Evolutionary conservation across 2,888 invertebrate genomes (phyloP), one percentile per base, ranked within the genome.

Genomic region (Acrobeloides nanus): DNA sequence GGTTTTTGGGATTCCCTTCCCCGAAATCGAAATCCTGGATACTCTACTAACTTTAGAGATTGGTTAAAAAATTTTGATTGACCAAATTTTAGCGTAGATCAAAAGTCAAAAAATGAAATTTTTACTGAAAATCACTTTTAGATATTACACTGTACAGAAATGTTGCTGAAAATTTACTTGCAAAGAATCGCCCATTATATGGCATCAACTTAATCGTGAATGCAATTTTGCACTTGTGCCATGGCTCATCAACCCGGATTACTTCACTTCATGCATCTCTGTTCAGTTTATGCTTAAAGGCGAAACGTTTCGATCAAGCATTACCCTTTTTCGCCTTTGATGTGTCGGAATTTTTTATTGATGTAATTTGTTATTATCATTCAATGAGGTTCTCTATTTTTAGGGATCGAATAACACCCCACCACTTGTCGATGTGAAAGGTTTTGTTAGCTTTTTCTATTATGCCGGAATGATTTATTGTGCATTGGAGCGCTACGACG

Each of bases 391-490:
- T 7, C n/a, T 8, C 25, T 3, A 10, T 2, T 7, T 5, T 8
- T 12, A 43, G 43, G 38, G 18, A n/a, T 47, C 23, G 8, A 7
- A 15, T 15, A 23, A 5, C 6, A 7, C 23, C 34, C 12, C 34
- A 7, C n/a, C 40, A 12, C 12, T 10, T 7, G 5, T 41, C 6
- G 17, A 41, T 10, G 6, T 10, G 7, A 18, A 42, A 37, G 18
- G 18, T 42, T 34, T 43, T 17, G 17, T 54, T 4, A 25, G 51
- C 10, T 54, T 34, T 42, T 54, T 54, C 38, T 58, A 54, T 38
- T 59, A 59, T 29, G 55, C 56, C 18, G 55, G 57, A 10, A 15
- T 57, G 46, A 57, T 54, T 17, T 46, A 37, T 24, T 32, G 25
- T 4, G 55, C 55, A 18, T 10, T 54, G 18, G 45, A 53, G 26